Conservation (phyloP, 2,113 vertebrate genomes). For the Otus sunia region DNA sequence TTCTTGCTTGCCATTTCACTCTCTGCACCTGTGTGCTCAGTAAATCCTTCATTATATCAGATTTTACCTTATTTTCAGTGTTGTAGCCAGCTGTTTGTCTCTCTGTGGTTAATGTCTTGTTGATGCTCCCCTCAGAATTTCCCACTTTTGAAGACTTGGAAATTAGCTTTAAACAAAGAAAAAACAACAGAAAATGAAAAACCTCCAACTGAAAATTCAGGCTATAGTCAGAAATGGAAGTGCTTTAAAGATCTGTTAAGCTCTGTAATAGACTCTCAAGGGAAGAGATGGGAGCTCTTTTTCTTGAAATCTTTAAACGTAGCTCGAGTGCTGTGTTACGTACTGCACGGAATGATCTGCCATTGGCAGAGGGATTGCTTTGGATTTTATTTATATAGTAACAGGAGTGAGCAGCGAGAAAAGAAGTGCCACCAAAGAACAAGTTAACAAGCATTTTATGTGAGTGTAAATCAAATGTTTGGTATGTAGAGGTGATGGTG, state of each 20-base stretch:
- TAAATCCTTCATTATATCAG: neutral
- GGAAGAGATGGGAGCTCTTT: neutral
- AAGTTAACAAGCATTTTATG: neutral
- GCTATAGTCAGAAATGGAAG: neutral
- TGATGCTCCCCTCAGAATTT: neutral
- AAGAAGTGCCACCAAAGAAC: neutral
- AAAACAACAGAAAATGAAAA: neutral
- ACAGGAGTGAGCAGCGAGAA: neutral
- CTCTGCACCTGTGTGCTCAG: neutral
- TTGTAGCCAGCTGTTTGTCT: neutral
- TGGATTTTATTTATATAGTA: neutral
- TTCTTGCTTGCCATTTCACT: neutral
- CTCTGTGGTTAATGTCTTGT: neutral
- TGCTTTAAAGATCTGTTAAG: neutral
- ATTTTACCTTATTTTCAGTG: neutral
- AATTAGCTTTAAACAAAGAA: neutral
- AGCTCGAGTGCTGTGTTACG: neutral
- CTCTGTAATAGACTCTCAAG: neutral
- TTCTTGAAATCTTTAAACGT: neutral
- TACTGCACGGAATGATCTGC: accelerated
- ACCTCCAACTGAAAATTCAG: neutral
- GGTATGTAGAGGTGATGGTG: neutral
- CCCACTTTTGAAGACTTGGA: neutral
- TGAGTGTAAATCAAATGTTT: neutral
- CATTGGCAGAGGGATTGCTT: neutral